These are phyloP conservation scores for Peromyscus leucopus DNA, from an alignment of 2,113 vertebrate genomes.

Conservation along the genomic window DNA sequence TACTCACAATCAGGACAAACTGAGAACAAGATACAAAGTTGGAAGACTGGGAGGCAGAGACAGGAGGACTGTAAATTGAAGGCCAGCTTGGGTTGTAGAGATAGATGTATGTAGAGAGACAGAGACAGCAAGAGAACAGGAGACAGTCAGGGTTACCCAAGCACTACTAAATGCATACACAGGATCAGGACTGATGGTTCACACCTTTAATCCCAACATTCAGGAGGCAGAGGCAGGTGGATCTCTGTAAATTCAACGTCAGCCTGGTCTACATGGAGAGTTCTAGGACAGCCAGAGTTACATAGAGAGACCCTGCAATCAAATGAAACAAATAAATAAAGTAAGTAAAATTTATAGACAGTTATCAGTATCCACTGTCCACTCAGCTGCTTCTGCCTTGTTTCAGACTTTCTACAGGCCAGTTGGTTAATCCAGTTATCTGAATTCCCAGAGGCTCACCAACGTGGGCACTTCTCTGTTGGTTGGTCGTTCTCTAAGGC, in stretches of 20 bases:
- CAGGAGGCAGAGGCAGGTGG: neutral
- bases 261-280: neutral
- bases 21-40: neutral
- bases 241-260: neutral
- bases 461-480: neutral
- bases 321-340: neutral
- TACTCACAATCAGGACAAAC: neutral
- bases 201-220: neutral
- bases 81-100: neutral
- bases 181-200: neutral
- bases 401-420: neutral
- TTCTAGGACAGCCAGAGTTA: neutral
- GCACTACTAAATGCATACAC: neutral
- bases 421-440: slow-evolving; percentile 12
- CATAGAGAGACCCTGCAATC: neutral
- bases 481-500: neutral
- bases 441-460: slow-evolving; percentile 20
- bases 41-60: neutral
- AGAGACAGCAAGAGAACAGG: neutral
- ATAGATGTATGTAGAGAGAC: neutral
- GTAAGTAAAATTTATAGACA: neutral
- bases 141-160: neutral
- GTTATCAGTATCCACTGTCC: neutral
- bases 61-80: neutral
- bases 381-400: neutral